Base-by-base conservation (phyloP, 2,797 vertebrate genomes). In the Florisuga fusca region DNA sequence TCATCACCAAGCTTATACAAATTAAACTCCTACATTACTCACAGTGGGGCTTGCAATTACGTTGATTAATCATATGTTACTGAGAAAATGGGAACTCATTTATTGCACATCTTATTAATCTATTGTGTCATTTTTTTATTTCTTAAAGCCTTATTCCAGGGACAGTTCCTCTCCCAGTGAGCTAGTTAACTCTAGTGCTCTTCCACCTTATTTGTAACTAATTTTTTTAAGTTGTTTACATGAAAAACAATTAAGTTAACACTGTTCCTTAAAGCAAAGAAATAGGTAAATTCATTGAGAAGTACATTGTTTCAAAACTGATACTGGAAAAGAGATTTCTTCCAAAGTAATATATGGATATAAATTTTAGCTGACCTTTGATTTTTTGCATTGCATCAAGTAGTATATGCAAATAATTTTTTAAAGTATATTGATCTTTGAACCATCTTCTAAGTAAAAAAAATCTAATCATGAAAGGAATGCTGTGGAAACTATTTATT, bases 11-110 rank as follows among this genome's bases (percentile, higher is more conserved):
- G 87, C 94, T 80, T 84, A 14, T 91, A 87, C 73, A 96, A 94
- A 96, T 95, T 93, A 94, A 94, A 92, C 68, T 68, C 90, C 63
- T 82, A 15, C 67, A 90, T 97, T 95, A 95, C 91, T 96, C 95
- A 97, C 64, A 68, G 89, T 38, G 76, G 3, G 33, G 73, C 91
- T 95, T 94, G 91, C 90, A 96, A 97, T 97, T 97, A 96, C 90
- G 91, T 88, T 96, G 94, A 94, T 96, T 96, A 94, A 97, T 96
- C 93, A 94, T 91, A 94, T 68, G 89, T 91, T 96, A 80, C 93
- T 76, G 86, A 94, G 89, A 91, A 94, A 93, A 94, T 94, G 91
- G 87, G 94, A 96, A 90, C 85, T 87, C 63, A 72, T 90, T 96
- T 93, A 82, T 84, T 94, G 82, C 59, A 86, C 63, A 67, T 63